Evolutionary conservation across 1,140 invertebrate species (phyloP).

Genomic region (Apolygus lucorum): DNA sequence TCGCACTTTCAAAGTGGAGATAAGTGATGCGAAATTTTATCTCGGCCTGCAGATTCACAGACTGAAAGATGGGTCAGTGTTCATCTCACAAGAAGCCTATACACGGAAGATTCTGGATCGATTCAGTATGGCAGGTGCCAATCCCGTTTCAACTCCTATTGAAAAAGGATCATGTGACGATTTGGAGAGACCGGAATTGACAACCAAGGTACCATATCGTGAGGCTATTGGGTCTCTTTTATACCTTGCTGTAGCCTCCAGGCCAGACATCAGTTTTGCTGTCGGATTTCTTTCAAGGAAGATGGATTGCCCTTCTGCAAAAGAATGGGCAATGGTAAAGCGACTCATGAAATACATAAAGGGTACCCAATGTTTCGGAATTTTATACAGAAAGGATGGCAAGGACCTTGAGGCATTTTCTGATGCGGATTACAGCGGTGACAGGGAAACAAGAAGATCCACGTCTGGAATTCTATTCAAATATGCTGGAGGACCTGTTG

Average conservation of each 20-base stretch:
- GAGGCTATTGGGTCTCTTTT: constrained; percentile 37
- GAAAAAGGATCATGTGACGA: neutral
- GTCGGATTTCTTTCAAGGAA: constrained; percentile 24
- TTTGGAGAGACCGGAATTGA: neutral
- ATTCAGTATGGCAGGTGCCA: constrained; percentile 38
- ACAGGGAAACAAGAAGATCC: constrained; percentile 35
- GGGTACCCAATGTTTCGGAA: constrained; percentile 28
- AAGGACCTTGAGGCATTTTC: constrained; percentile 6
- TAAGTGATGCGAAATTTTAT: constrained; percentile 7
- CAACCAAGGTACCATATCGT: constrained; percentile 33
- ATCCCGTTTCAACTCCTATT: constrained; percentile 37
- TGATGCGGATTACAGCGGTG: constrained; percentile 39
- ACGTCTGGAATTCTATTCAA: constrained; percentile 31
- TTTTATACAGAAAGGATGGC: constrained; percentile 32
- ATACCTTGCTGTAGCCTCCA: constrained; percentile 39
- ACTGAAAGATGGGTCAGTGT: constrained; percentile 2
- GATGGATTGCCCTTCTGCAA: constrained; percentile 31
- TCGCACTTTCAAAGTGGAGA: constrained; percentile 13
- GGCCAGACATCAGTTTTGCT: constrained; percentile 36
- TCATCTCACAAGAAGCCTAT: constrained; percentile 36
- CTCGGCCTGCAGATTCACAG: constrained; percentile 8
- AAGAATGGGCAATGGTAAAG: constrained; percentile 37
- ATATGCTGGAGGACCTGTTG: constrained; percentile 28
- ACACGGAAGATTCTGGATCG: constrained; percentile 36
- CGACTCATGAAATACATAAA: constrained; percentile 37